Evolutionary conservation across 2,888 invertebrate genomes (phyloP).

Genomic region (Caradrina kadenii): DNA sequence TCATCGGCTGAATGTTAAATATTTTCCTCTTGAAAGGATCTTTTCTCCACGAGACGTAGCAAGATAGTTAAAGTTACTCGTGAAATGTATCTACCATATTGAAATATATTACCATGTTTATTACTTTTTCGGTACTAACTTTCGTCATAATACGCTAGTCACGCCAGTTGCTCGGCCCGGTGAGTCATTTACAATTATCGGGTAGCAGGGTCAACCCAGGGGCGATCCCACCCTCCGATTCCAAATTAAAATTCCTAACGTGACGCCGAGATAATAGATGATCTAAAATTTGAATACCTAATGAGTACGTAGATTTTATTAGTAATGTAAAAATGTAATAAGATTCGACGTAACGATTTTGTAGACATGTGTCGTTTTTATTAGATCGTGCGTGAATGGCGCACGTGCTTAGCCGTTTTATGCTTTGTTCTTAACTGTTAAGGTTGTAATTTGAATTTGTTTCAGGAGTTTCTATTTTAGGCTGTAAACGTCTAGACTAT

Average conservation of each 20-base stretch:
- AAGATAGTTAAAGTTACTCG: no score
- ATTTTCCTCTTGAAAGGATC: neutral
- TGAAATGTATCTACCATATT: slow-evolving; percentile 6
- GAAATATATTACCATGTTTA: slow-evolving; percentile 37
- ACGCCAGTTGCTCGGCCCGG: slow-evolving; percentile 49
- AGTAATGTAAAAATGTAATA: slow-evolving; percentile 60
- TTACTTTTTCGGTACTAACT: slow-evolving; percentile 39
- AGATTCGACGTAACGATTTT: slow-evolving; percentile 40
- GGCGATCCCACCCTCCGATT: slow-evolving; percentile 73
- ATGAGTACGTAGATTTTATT: slow-evolving; percentile 65
- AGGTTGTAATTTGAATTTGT: neutral
- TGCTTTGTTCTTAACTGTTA: slow-evolving; percentile 14
- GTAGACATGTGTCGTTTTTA: slow-evolving; percentile 27
- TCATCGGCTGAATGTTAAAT: neutral
- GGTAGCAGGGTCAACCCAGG: slow-evolving; percentile 71
- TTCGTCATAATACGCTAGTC: slow-evolving; percentile 14
- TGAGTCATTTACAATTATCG: slow-evolving; percentile 81
- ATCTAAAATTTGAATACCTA: slow-evolving; percentile 76
- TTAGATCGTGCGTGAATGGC: slow-evolving; percentile 32
- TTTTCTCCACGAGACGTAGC: neutral
- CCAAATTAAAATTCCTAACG: slow-evolving; percentile 82
- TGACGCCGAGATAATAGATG: slow-evolving; percentile 77
- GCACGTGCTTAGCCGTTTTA: slow-evolving; percentile 41
- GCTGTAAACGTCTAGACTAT: neutral
- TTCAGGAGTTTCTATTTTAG: neutral